Evolutionary conservation across 2,888 invertebrate species (phyloP), one percentile per base, ranked within the genome.

Genomic region (Balanococcus diminutus): DNA sequence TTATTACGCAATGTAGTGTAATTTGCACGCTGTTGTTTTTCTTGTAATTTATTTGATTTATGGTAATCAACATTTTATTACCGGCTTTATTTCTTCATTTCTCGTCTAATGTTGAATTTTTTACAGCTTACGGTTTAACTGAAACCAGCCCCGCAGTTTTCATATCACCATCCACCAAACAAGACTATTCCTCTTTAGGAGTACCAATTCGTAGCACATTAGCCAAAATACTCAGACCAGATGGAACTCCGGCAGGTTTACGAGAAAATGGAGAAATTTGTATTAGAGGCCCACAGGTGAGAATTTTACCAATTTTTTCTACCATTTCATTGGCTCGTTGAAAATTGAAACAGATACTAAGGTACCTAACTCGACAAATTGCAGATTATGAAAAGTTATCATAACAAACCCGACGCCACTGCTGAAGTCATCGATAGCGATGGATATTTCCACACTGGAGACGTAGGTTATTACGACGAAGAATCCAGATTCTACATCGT

Each of bases 401-500:
- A 90, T 19, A 91, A 92, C 86, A 92, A 93, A 88, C 90, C 91
- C 36, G 88, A 91, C 87, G 93, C 92, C 0, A 93, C 93, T 0
- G 89, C 89, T 8, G 91, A 91, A 31, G 91, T 91, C 2, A 88
- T 93, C 3, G 90, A 90, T 51, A 88, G 89, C 0, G 91, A 92
- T 31, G 82, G 86, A 61, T 92, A 92, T 11, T 93, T 93, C 92
- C 91, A 91, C 86, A 91, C 91, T 11, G 92, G 93, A 31, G 93
- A 93, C 88, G 90, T 93, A 19, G 92, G 90, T 5, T 91, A 91
- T 87, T 91, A 90, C 87, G 92, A 93, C 87, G 93, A 94, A 14
- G 93, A 95, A 51, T 92, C 92, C 46, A 94, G 93, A 90, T 94
- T 95, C 90, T 95, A 92, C 89, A 93, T 96, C 87, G 93, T 95